These are phyloP conservation scores for Tauraco erythrolophus DNA, from an alignment of 2,113 vertebrate species.

Conservation along the genomic window DNA sequence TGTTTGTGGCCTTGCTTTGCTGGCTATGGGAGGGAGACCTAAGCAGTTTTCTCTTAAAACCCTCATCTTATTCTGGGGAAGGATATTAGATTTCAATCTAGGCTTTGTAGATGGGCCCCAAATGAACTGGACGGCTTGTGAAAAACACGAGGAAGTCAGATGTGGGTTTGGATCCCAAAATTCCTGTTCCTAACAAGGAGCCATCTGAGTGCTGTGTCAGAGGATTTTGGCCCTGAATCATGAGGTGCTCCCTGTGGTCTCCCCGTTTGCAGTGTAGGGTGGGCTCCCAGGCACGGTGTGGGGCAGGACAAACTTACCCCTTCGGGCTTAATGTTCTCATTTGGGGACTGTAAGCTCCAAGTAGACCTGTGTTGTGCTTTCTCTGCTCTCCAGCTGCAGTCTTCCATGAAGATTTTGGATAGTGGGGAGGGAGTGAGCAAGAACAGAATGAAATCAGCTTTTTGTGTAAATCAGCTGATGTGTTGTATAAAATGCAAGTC, in stretches of 20 bases:
- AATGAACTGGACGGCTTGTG: background rate
- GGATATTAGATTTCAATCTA: slow-evolving; percentile 18
- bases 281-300: background rate
- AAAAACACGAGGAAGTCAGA: background rate
- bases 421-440: background rate
- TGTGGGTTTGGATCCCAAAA: slow-evolving; percentile 55
- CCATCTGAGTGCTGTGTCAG: background rate
- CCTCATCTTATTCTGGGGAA: background rate
- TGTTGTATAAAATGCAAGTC: slow-evolving; percentile 5
- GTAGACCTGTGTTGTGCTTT: background rate
- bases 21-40: background rate
- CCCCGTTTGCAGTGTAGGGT: fast-evolving
- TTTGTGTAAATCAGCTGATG: slow-evolving; percentile 44
- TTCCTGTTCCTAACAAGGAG: background rate
- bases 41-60: slow-evolving; percentile 1
- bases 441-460: background rate
- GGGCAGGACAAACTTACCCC: fast-evolving
- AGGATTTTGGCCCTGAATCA: background rate
- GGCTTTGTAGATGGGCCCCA: background rate
- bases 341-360: background rate
- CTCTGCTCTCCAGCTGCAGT: background rate
- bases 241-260: background rate
- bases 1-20: slow-evolving; percentile 29
- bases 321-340: background rate
- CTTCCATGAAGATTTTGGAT: background rate